A percentile compares a stretch with the other conserved stretches of the same genome.
phyloP scores from a whole-genome alignment of 30 jellyfish, hydroid and myxozoan genomes.

The Turritopsis rubra region DNA sequence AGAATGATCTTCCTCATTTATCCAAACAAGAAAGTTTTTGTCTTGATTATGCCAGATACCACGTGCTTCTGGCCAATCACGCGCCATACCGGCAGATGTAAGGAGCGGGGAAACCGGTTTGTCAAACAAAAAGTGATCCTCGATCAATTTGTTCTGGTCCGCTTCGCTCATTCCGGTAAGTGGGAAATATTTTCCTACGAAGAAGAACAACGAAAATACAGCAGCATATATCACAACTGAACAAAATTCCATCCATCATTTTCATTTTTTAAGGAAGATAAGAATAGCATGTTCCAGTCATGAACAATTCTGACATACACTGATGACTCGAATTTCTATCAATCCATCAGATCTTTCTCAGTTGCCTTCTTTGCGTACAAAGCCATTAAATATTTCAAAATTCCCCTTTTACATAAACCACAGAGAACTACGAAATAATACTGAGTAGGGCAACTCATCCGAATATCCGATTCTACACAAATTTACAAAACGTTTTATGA shows the following conservation, averaged over 20 bases:
- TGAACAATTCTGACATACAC: neutral
- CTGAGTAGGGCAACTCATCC: too few relatives aligned
- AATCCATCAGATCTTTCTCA: too few relatives aligned
- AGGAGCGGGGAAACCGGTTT: constrained; percentile 77
- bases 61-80: constrained; percentile 91
- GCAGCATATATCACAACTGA: neutral
- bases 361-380: too few relatives aligned
- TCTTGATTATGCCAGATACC: constrained; percentile 72
- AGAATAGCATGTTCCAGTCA: neutral
- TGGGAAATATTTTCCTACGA: constrained; percentile 48
- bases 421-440: too few relatives aligned
- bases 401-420: too few relatives aligned
- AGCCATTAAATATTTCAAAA: too few relatives aligned
- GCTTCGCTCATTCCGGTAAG: constrained; percentile 49
- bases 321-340: too few relatives aligned
- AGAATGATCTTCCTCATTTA: constrained; percentile 84
- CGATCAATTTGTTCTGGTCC: constrained; percentile 56
- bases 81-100: constrained; percentile 83
- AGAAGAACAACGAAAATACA: neutral
- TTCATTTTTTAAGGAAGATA: neutral
- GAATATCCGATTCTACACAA: too few relatives aligned
- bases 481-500: too few relatives aligned
- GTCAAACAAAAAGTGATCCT: constrained; percentile 43
- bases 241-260: too few relatives aligned
- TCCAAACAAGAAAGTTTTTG: constrained; percentile 75